A percentile compares a stretch with the other conserved stretches of the same genome.
Conservation (phyloP, 1,140 invertebrate genomes). For the Aethina tumida region DNA sequence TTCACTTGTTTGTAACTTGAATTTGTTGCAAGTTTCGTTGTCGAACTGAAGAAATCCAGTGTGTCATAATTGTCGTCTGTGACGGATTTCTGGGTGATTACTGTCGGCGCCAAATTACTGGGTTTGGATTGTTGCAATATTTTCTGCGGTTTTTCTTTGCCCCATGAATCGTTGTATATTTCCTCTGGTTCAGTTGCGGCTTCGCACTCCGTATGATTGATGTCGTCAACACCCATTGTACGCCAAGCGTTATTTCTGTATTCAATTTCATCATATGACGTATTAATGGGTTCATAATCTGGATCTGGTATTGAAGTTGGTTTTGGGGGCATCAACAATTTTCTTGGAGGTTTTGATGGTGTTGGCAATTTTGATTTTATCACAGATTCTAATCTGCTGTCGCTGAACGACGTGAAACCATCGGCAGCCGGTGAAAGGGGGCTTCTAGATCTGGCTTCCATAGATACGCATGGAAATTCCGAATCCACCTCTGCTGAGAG, state of each 20-base stretch:
- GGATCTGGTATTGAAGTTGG: conserved; percentile 9
- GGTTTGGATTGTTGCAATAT: conserved; percentile 14
- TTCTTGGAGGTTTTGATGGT: conserved; percentile 56
- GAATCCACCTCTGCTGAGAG: conserved; percentile 53
- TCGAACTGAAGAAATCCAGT: conserved; percentile 67
- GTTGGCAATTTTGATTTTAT: conserved; percentile 9
- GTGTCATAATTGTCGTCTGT: conserved; percentile 52
- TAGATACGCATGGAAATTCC: conserved; percentile 53
- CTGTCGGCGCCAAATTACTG: conserved; percentile 26
- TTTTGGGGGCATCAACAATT: conserved; percentile 39
- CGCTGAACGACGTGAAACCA: no score
- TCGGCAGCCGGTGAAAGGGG: conserved; percentile 60
- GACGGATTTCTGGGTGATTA: conserved; percentile 20
- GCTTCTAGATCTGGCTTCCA: conserved; percentile 67
- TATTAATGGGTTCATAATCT: conserved; percentile 13
- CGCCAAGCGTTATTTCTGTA: conserved; percentile 64
- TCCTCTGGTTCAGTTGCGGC: conserved; percentile 31
- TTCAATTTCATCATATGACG: conserved; percentile 55
- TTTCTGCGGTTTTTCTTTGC: conserved; percentile 15
- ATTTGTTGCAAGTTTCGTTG: conserved; percentile 53
- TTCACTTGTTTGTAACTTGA: conserved; percentile 60
- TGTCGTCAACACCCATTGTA: conserved; percentile 60
- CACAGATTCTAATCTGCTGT: conserved; percentile 30
- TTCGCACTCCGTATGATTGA: conserved; percentile 47
- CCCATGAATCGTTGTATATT: conserved; percentile 29